A percentile compares a stretch with the other conserved stretches of the same genome.
These are phyloP conservation scores for Acholoe squamosa DNA, from an alignment of 2,888 invertebrate species.

Conservation along the genomic window DNA sequence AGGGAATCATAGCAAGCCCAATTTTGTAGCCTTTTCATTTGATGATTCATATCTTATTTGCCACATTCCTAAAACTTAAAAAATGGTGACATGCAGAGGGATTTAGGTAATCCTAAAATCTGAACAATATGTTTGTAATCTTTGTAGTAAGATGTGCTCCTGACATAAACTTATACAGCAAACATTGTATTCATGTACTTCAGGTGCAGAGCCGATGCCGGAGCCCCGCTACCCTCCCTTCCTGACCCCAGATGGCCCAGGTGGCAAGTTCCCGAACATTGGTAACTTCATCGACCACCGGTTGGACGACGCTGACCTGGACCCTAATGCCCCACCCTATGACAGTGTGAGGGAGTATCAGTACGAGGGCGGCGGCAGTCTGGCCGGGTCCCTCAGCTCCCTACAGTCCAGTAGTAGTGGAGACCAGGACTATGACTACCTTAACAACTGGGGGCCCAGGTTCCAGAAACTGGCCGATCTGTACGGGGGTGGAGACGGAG, in stretches of 20 bases:
- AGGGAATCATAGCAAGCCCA: too few relatives aligned
- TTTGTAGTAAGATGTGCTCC: too few relatives aligned
- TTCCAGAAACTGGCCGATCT: conserved; percentile 98
- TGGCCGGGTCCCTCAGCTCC: conserved; percentile 97
- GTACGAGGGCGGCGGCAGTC: conserved; percentile 97
- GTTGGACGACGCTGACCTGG: conserved; percentile 96
- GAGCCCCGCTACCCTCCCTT: background rate
- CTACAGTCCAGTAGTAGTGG: conserved; percentile 89
- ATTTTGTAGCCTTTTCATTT: too few relatives aligned
- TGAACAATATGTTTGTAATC: too few relatives aligned
- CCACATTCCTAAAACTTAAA: too few relatives aligned
- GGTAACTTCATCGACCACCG: conserved; percentile 98
- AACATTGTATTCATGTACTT: background rate
- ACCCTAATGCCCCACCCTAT: conserved; percentile 98
- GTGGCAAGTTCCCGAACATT: conserved; percentile 84
- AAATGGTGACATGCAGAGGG: too few relatives aligned
- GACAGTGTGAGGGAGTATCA: conserved; percentile 99
- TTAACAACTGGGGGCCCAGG: conserved; percentile 98
- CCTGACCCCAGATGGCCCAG: conserved; percentile 53
- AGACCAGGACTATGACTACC: conserved; percentile 97
- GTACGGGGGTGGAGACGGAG: conserved; percentile 87
- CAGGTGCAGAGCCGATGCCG: conserved; percentile 65
- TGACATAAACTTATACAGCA: too few relatives aligned
- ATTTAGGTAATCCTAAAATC: too few relatives aligned
- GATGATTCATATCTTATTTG: too few relatives aligned